Conservation (phyloP, 2,113 vertebrate species). For the Caretta caretta region DNA sequence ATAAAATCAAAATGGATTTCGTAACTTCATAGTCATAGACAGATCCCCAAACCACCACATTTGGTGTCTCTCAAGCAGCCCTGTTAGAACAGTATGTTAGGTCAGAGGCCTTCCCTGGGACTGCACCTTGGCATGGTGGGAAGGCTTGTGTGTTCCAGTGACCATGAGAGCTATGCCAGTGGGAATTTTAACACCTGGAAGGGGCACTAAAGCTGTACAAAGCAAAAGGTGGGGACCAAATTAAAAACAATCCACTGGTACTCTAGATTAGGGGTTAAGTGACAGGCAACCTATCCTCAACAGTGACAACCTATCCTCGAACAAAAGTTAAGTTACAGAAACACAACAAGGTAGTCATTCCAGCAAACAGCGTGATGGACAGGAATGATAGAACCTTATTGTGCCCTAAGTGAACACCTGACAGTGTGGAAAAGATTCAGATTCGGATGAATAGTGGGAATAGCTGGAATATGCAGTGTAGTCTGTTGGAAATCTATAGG, state of each 20-base stretch:
- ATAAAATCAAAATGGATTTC: constrained; percentile 51
- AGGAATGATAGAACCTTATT: neutral
- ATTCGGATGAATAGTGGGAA: neutral
- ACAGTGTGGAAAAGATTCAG: neutral
- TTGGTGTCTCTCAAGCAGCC: neutral
- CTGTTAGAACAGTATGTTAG: constrained; percentile 12
- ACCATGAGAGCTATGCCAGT: no score
- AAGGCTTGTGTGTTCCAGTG: neutral
- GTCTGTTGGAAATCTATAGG: neutral
- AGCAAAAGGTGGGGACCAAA: neutral
- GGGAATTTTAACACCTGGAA: neutral
- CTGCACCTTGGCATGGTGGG: neutral
- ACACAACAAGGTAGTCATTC: neutral
- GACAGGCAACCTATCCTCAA: no score
- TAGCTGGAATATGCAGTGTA: neutral
- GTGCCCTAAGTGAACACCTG: neutral
- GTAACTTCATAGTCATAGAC: constrained; percentile 11
- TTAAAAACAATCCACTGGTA: neutral
- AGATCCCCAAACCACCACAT: constrained; percentile 18
- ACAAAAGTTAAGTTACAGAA: neutral
- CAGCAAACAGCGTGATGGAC: neutral
- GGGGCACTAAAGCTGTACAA: neutral
- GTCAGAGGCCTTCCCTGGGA: neutral
- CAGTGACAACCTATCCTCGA: no score
- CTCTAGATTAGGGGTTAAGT: neutral